Conservation (phyloP, 2,113 vertebrate genomes). For the Delphinapterus leucas region DNA sequence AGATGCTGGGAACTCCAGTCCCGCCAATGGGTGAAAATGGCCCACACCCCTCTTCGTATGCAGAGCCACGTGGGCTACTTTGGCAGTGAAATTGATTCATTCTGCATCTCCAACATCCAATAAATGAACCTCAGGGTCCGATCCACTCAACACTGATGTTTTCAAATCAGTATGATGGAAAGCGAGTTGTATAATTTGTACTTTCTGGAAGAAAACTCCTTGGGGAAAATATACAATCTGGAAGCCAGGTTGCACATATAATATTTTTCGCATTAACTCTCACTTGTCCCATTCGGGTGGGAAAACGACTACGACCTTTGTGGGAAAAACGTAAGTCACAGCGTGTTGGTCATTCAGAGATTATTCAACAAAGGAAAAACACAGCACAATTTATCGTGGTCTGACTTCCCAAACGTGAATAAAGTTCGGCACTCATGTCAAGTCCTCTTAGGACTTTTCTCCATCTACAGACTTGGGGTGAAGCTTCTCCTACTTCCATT, state of each 20-base stretch:
- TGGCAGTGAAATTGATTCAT: neutral
- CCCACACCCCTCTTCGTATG: rapidly evolving
- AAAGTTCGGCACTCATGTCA: rapidly evolving
- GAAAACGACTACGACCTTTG: neutral
- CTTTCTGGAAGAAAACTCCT: neutral
- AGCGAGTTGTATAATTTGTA: neutral
- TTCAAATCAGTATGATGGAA: neutral
- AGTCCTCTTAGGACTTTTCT: neutral
- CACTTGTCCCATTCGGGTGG: neutral
- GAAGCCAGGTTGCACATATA: conserved; percentile 8
- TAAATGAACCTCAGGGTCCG: neutral
- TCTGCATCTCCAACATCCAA: neutral
- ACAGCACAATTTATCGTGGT: rapidly evolving
- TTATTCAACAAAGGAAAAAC: neutral
- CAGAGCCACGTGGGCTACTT: no score
- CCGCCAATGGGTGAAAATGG: rapidly evolving
- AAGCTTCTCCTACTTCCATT: rapidly evolving
- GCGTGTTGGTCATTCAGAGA: neutral
- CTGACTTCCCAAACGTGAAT: rapidly evolving
- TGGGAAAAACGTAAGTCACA: neutral
- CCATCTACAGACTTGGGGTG: no score
- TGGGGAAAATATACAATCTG: neutral
- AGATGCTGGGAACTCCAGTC: rapidly evolving
- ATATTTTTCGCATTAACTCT: neutral
- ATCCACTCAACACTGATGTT: neutral